Evolutionary conservation across 37 sponge, comb jelly and placozoan species (phyloP), one percentile per base, ranked within the genome.

Genomic region (Cliona cf. orientalis): DNA sequence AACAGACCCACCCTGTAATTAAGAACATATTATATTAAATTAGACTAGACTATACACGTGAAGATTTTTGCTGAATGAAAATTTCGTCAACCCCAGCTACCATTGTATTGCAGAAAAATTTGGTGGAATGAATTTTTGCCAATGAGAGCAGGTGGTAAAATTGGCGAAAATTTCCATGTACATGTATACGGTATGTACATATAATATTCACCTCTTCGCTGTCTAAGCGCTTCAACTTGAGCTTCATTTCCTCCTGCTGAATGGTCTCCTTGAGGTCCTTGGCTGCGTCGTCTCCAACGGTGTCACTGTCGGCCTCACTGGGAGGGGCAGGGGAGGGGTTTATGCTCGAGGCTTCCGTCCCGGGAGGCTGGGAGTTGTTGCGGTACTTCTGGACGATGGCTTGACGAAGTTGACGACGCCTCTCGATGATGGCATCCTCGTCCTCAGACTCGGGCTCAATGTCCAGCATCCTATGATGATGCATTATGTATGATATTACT

Each of bases 401-500:
- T 43, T 88, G 75, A 39, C 97, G 80, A 46, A 84, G 69, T 32
- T 94, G 86, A 23, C 97, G 39, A n/a, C 97, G 69, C 45, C 89
- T 21, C 45, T 91, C 92, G 12, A 96, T 90, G n/a, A 96, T 87
- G n/a, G 85, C 82, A 39, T 96, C 97, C 64, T 96, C 97, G 69
- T 94, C 93, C 29, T 90, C 91, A 69, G 71, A 65, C 17, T 74
- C 81, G 38, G 74, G 75, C 60, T 92, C 88, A 35, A 86, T 28
- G 41, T 96, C 89, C 61, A 85, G 21, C 28, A 78, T 80, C 49
- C 91, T 92, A 63, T 34, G 42, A 19, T 22, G 9, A 12, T 7
- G n/a, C n/a, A n/a, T n/a, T n/a, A n/a, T n/a, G n/a, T n/a, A n/a
- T n/a, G n/a, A n/a, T n/a, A n/a, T n/a, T n/a, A n/a, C n/a, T n/a